Evolutionary conservation across 2,113 vertebrate species (phyloP).

Genomic region (Terrapene triunguis): DNA sequence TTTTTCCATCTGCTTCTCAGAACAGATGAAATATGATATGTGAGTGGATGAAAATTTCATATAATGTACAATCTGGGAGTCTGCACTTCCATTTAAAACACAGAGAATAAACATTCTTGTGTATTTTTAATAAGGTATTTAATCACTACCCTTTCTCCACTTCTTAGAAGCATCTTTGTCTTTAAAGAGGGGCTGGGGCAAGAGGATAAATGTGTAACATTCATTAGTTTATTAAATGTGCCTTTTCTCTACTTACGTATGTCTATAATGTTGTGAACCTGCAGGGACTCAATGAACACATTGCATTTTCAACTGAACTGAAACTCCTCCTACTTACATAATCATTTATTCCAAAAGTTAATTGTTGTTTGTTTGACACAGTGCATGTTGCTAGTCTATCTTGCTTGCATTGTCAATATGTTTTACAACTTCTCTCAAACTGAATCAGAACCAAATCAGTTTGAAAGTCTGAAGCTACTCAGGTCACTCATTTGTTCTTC

Average conservation of each 20-base stretch:
- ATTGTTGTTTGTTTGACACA: constrained; percentile 18
- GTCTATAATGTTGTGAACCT: neutral
- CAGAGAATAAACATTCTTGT: neutral
- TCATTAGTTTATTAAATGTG: constrained; percentile 6
- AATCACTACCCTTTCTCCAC: constrained; percentile 5
- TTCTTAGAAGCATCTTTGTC: neutral
- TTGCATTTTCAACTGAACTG: neutral
- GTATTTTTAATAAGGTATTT: neutral
- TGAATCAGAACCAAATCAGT: neutral
- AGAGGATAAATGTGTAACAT: neutral
- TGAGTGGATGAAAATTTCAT: constrained; percentile 27
- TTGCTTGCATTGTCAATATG: neutral
- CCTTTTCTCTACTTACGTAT: neutral
- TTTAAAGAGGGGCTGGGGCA: neutral
- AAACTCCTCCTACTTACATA: neutral
- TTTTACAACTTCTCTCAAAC: neutral
- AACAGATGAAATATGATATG: constrained; percentile 54
- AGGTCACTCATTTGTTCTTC: neutral
- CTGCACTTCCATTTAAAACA: neutral
- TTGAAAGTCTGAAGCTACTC: neutral
- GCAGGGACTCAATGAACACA: neutral
- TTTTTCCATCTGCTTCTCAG: constrained; percentile 35
- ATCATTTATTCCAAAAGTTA: constrained; percentile 26
- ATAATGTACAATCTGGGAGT: neutral
- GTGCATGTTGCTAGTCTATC: neutral